These are phyloP conservation scores for Ammodytes marinus DNA, from an alignment of 2,113 vertebrate genomes.

Conservation along the genomic window DNA sequence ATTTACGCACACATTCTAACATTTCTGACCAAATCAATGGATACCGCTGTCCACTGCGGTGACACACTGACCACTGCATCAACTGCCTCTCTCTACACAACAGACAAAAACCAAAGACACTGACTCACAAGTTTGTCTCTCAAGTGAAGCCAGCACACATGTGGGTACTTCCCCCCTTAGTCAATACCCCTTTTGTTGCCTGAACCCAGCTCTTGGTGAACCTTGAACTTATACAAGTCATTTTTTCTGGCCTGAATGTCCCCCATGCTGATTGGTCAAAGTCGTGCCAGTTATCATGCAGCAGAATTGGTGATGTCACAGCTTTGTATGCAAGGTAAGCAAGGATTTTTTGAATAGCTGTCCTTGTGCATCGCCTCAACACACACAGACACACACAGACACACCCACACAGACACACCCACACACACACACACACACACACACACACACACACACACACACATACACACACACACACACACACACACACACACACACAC, in stretches of 20 bases:
- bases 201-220: constrained; percentile 14
- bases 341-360: constrained; percentile 14
- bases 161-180: constrained; percentile 46
- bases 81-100: constrained; percentile 53
- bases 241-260: constrained; percentile 19
- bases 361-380: constrained; percentile 39
- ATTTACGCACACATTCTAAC: constrained; percentile 40
- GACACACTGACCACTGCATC: constrained; percentile 57
- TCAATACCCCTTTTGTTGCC: constrained; percentile 63
- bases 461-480: neutral
- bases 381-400: constrained; percentile 10
- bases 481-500: neutral
- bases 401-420: neutral
- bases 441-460: constrained; percentile 23
- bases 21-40: constrained; percentile 42
- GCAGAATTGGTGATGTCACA: constrained; percentile 46
- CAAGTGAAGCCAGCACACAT: constrained; percentile 34
- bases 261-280: constrained; percentile 38
- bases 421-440: neutral
- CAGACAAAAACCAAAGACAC: constrained; percentile 26
- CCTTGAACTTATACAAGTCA: constrained; percentile 51
- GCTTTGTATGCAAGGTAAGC: neutral
- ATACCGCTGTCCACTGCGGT: constrained; percentile 36
- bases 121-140: constrained; percentile 25
- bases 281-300: constrained; percentile 45